Evolutionary conservation across 2,113 vertebrate genomes (phyloP).

Genomic region (Cebus imitator): DNA sequence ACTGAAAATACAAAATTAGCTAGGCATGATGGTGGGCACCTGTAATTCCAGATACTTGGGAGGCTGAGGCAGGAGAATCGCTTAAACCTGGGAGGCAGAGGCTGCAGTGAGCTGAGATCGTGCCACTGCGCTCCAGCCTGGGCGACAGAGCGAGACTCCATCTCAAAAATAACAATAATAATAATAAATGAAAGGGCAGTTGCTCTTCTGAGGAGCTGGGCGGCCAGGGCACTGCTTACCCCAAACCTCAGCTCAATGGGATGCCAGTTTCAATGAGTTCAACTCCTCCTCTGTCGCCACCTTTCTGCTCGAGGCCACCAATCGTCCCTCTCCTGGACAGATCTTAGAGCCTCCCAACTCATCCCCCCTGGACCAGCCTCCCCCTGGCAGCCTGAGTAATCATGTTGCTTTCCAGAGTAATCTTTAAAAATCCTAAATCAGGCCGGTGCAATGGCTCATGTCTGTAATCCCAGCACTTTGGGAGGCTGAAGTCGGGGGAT

Average conservation of each 20-base stretch:
- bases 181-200: not conserved
- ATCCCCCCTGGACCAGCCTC: not conserved
- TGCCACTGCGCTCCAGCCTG: no score
- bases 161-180: no score
- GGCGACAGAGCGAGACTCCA: no score
- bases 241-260: not conserved
- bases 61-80: no score
- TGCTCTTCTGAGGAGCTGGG: not conserved
- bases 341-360: not conserved
- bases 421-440: not conserved
- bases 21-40: no score
- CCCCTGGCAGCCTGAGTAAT: not conserved
- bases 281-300: not conserved
- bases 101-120: no score
- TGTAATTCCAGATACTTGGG: no score
- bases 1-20: no score
- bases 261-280: not conserved
- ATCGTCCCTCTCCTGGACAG: not conserved
- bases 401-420: not conserved
- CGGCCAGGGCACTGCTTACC: not conserved
- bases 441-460: no score
- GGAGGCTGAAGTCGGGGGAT: not conserved
- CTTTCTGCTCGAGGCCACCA: not conserved
- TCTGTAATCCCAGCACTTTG: not conserved
- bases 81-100: no score